Evolutionary conservation across 2,888 invertebrate species (phyloP).

Genomic region (Azorinus chamasolen): DNA sequence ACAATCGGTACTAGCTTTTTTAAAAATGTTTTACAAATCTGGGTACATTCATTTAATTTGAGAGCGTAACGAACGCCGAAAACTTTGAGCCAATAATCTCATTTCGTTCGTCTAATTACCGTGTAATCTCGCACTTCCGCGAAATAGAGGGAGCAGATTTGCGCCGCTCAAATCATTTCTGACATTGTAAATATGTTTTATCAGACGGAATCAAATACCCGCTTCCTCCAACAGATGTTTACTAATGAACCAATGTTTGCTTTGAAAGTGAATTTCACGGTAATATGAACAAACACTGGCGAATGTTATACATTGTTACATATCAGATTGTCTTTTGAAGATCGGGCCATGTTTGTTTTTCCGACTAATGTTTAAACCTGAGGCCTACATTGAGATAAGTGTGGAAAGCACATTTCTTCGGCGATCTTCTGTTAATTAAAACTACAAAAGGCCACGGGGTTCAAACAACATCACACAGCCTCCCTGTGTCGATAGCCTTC

Average conservation of each 20-base stretch:
- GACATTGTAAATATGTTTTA: slow-evolving; percentile 53
- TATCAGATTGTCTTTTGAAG: slow-evolving; percentile 40
- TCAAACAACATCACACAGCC: too few relatives aligned
- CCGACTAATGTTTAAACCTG: slow-evolving; percentile 38
- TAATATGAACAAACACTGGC: slow-evolving; percentile 27
- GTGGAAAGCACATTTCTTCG: slow-evolving; percentile 24
- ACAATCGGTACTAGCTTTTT: not conserved
- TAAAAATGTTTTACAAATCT: slow-evolving; percentile 1
- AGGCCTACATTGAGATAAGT: slow-evolving; percentile 5
- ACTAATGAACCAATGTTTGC: slow-evolving; percentile 38
- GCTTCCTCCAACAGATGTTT: slow-evolving; percentile 45
- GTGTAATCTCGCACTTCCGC: slow-evolving; percentile 47
- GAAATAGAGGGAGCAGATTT: slow-evolving; percentile 11
- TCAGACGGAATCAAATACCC: slow-evolving; percentile 36
- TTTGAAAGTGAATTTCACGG: slow-evolving; percentile 42
- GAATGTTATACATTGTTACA: slow-evolving; percentile 25
- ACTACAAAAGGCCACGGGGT: too few relatives aligned
- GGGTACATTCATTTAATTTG: too few relatives aligned
- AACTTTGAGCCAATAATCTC: slow-evolving; percentile 17
- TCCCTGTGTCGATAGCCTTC: too few relatives aligned
- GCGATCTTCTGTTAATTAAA: slow-evolving; percentile 4
- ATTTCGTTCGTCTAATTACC: slow-evolving; percentile 33
- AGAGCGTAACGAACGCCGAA: too few relatives aligned
- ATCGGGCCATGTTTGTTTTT: slow-evolving; percentile 28
- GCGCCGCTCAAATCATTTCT: slow-evolving; percentile 34